phyloP scores from a whole-genome alignment of 2,113 vertebrate genomes.

The Turnix velox region DNA sequence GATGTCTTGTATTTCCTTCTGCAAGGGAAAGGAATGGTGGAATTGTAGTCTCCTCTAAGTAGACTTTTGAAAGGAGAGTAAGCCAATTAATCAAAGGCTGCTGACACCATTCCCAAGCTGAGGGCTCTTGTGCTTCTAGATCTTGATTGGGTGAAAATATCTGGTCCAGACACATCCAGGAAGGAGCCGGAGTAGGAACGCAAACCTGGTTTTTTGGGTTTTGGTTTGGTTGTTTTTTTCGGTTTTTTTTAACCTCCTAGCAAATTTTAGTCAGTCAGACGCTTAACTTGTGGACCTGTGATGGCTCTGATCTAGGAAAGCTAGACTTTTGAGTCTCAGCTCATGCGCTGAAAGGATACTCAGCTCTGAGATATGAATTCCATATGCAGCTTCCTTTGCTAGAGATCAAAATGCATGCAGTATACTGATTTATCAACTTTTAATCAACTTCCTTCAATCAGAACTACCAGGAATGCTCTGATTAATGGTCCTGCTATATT shows the following conservation, averaged over 20 bases:
- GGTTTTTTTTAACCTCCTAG: background rate
- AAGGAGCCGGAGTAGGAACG: background rate
- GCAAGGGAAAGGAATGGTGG: background rate
- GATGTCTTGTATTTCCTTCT: background rate
- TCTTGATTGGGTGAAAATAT: background rate
- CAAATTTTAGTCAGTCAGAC: background rate
- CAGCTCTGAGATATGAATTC: background rate
- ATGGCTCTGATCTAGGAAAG: too few species aligned
- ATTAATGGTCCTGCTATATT: background rate
- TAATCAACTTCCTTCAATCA: background rate
- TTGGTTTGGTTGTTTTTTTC: too few species aligned
- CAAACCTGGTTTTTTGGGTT: background rate
- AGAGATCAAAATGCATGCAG: background rate
- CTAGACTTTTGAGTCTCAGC: background rate
- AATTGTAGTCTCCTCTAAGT: background rate
- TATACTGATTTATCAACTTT: background rate
- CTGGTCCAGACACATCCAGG: background rate
- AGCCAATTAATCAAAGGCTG: background rate
- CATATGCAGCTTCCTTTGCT: background rate
- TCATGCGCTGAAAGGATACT: background rate
- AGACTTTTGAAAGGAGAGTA: background rate
- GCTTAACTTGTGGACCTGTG: background rate
- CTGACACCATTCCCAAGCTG: background rate
- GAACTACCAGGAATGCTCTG: background rate
- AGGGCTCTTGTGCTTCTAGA: background rate